These are phyloP conservation scores for Harpagifer antarcticus DNA, from an alignment of 2,797 vertebrate genomes.

Conservation along the genomic window DNA sequence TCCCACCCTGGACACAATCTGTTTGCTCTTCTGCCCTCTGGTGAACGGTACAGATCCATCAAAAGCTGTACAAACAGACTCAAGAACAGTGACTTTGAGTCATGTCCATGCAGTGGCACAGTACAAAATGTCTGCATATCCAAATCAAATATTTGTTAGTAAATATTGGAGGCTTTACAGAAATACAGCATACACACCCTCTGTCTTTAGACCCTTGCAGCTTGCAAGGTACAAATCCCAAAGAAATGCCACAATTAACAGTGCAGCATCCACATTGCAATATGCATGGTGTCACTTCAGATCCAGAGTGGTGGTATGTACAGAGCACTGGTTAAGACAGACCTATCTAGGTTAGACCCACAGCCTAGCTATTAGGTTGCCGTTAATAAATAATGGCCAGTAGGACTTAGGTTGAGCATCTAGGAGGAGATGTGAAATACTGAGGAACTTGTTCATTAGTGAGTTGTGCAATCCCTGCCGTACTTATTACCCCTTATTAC, in stretches of 20 bases:
- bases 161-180: too few relatives aligned
- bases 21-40: too few relatives aligned
- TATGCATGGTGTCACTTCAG: slow-evolving; percentile 33
- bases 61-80: too few relatives aligned
- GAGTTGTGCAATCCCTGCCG: slow-evolving; percentile 19
- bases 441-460: background rate
- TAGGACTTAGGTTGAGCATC: slow-evolving; percentile 35
- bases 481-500: slow-evolving; percentile 44
- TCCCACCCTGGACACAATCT: too few relatives aligned
- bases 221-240: too few relatives aligned
- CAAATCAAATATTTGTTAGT: too few relatives aligned
- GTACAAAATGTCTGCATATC: background rate
- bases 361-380: slow-evolving; percentile 52
- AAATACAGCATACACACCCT: too few relatives aligned
- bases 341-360: slow-evolving; percentile 61
- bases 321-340: slow-evolving; percentile 18
- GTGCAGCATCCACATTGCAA: too few relatives aligned
- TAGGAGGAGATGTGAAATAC: slow-evolving; percentile 34
- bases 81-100: background rate
- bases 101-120: background rate
- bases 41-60: too few relatives aligned
- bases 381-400: slow-evolving; percentile 67
- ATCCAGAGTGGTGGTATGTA: slow-evolving; percentile 30
- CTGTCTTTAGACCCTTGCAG: too few relatives aligned
- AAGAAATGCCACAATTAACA: too few relatives aligned